phyloP scores from a whole-genome alignment of 2,113 vertebrate species.

The Xiphophorus maculatus region DNA sequence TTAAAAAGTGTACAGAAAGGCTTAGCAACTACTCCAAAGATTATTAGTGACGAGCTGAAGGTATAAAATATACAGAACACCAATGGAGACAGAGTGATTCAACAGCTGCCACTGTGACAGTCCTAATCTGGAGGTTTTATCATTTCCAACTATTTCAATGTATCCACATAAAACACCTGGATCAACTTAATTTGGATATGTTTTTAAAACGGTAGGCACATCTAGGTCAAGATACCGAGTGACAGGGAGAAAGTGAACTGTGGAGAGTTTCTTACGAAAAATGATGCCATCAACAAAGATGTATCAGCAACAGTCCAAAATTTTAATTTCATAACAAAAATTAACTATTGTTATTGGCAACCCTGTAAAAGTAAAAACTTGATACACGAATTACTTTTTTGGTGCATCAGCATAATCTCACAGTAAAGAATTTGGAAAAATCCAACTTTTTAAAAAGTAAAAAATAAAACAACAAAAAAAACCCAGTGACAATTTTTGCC shows the following conservation, averaged over 20 bases:
- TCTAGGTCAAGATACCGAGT: slow-evolving; percentile 68
- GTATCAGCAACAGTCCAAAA: neutral
- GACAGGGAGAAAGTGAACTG: slow-evolving; percentile 38
- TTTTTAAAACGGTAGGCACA: slow-evolving; percentile 77
- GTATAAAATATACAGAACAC: slow-evolving; percentile 62
- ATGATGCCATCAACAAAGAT: slow-evolving; percentile 3
- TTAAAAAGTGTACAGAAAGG: slow-evolving; percentile 66
- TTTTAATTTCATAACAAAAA: neutral
- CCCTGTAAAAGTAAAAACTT: neutral
- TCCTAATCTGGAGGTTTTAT: slow-evolving; percentile 54
- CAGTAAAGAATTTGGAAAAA: neutral
- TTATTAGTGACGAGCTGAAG: slow-evolving; percentile 41
- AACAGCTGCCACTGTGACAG: slow-evolving; percentile 35
- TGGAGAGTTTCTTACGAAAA: slow-evolving; percentile 21
- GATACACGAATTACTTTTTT: neutral
- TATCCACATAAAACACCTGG: slow-evolving; percentile 57
- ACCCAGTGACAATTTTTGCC: too few species aligned
- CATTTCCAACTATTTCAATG: slow-evolving; percentile 32
- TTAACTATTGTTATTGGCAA: neutral
- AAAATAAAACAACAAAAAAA: too few species aligned
- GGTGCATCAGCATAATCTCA: neutral
- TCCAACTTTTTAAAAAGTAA: neutral
- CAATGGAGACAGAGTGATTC: slow-evolving; percentile 24
- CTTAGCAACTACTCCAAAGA: slow-evolving; percentile 46
- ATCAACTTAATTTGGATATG: slow-evolving; percentile 74